Evolutionary conservation across 2,797 vertebrate genomes (phyloP).

Genomic region (Odontamblyopus lacepedii): DNA sequence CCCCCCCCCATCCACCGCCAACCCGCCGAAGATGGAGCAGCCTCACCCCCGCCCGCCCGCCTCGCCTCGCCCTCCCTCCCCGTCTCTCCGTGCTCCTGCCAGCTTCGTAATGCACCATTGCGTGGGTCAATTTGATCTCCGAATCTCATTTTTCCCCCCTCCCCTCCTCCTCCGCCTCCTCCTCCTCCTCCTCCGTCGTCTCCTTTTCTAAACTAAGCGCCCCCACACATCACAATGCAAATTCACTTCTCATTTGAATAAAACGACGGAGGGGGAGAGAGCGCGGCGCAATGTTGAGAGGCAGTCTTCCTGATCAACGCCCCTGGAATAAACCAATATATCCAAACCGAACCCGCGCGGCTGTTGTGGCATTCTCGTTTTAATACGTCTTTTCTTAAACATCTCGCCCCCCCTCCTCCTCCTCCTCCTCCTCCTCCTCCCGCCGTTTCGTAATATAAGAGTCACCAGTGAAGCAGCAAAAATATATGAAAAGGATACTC

Average conservation of each 20-base stretch:
- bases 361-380: constrained; percentile 99
- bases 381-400: constrained; percentile 92
- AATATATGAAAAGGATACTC: constrained; percentile 94
- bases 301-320: constrained; percentile 99
- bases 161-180: no score
- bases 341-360: constrained; percentile 87
- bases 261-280: constrained; percentile 95
- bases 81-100: constrained; percentile 90
- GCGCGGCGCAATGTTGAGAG: constrained; percentile 98
- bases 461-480: constrained; percentile 99
- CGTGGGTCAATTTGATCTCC: constrained; percentile 99
- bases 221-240: constrained; percentile 99
- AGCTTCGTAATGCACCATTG: constrained; percentile 99
- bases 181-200: constrained; percentile 63
- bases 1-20: constrained; percentile 49
- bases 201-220: constrained; percentile 97
- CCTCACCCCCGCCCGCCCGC: constrained; percentile 33
- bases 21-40: no score
- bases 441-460: constrained; percentile 85
- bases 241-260: constrained; percentile 99
- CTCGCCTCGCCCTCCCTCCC: constrained; percentile 74
- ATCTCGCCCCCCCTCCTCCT: constrained; percentile 64
- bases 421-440: neutral
- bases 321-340: constrained; percentile 99
- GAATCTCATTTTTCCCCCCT: constrained; percentile 98